Base-by-base conservation (phyloP, 2,888 invertebrate species). In the Orthosia cruda region DNA sequence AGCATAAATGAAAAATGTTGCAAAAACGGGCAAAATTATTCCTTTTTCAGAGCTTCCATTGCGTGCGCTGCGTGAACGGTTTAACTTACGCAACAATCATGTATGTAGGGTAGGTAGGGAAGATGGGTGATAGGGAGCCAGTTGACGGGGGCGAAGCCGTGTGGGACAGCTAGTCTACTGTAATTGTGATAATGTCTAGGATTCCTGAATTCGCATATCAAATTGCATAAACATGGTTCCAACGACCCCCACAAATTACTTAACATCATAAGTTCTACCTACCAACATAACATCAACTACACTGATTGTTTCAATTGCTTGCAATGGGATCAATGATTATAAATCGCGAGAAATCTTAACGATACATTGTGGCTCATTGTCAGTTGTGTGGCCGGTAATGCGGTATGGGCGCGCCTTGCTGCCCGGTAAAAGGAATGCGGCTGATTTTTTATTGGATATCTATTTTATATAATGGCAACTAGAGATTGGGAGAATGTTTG, bases 251-350 rank as follows among this genome's bases (percentile, higher is more conserved):
- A 59, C 50, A 54, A 65, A 72, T 63, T 57, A 59, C 72, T 61
- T 23, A 58, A 62, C 58, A 64, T 66, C 64, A 59, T 23, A 47
- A 32, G 47, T 68, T 57, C 20, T 57, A 62, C 50, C 20, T 57
- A 62, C 50, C 32, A 50, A 55, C 63, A 40, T 20, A 63, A n/a
- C 59, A 68, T 66, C 55, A 64, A 58, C 55, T 74, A 47, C 65
- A 32, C 82, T 91, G 90, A 93, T 93, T 92, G 92, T 85, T 87
- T 90, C 92, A 93, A 94, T 93, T 93, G 92, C 80, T 73, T 77
- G 70, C 84, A 84, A 77, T 85, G 78, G 69, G 78, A 72, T 76
- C 86, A 89, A 88, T 89, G 71, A 87, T 83, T 73, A 87, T 85
- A 84, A 88, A 88, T 88, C 75, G 79, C 69, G 74, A 81, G 75